A percentile compares a stretch with the other conserved stretches of the same genome.
Evolutionary conservation across 2,797 vertebrate species (phyloP).

Genomic region (Acrossocheilus fasciatus): DNA sequence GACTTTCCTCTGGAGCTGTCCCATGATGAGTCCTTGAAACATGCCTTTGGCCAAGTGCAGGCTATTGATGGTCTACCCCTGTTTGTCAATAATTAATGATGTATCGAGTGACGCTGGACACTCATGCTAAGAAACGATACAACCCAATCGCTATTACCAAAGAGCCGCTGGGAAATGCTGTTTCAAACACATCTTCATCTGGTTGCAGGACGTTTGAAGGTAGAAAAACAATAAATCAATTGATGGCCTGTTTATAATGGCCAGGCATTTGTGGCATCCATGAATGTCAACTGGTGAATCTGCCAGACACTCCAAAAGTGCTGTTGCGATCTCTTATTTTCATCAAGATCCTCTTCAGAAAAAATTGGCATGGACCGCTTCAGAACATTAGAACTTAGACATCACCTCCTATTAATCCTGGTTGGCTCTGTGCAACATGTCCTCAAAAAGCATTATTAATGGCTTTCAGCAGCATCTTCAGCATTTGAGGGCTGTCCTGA

Average conservation of each 20-base stretch:
- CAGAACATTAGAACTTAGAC: background rate
- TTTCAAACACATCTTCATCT: background rate
- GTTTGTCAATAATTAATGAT: conserved; percentile 1
- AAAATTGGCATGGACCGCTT: too few species aligned
- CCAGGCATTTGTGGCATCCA: background rate
- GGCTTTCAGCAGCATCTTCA: background rate
- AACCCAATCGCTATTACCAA: background rate
- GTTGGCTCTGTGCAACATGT: background rate
- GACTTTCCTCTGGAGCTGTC: background rate
- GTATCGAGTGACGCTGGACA: background rate
- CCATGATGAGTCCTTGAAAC: background rate
- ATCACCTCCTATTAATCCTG: background rate
- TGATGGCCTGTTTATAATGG: background rate
- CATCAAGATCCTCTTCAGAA: background rate
- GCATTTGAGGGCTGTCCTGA: background rate
- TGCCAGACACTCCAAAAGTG: background rate
- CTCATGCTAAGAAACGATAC: background rate
- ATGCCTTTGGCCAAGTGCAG: background rate
- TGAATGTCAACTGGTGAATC: background rate
- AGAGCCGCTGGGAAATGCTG: background rate
- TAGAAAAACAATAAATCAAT: background rate
- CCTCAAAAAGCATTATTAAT: too few species aligned
- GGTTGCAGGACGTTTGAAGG: background rate
- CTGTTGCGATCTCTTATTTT: background rate
- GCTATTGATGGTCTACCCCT: background rate